Evolutionary conservation across 2,797 vertebrate genomes (phyloP).

Genomic region (Danio aesculapii): DNA sequence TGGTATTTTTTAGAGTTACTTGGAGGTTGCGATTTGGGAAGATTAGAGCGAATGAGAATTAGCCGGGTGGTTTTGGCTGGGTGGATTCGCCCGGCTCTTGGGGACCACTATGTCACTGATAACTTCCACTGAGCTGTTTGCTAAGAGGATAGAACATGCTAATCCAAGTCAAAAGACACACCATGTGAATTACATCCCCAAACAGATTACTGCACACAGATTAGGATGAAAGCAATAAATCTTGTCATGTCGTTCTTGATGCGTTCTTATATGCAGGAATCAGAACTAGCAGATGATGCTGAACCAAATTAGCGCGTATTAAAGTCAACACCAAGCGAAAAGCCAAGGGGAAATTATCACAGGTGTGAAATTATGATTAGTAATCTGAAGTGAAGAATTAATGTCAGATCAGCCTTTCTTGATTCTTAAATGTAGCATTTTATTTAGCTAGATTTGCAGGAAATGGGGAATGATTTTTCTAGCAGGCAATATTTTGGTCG

Average conservation of each 20-base stretch:
- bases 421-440: conserved; percentile 12
- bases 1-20: conserved; percentile 64
- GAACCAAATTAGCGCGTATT: conserved; percentile 7
- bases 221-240: conserved; percentile 73
- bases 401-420: not conserved
- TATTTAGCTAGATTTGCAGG: conserved; percentile 6
- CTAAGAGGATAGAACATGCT: conserved; percentile 84
- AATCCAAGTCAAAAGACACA: conserved; percentile 88
- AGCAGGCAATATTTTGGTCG: conserved; percentile 16
- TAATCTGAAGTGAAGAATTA: not conserved
- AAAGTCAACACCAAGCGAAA: conserved; percentile 8
- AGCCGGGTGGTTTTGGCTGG: conserved; percentile 67
- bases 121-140: conserved; percentile 76
- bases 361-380: conserved; percentile 26
- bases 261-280: conserved; percentile 59
- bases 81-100: conserved; percentile 69
- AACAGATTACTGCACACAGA: conserved; percentile 82
- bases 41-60: conserved; percentile 73
- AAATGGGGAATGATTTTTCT: not conserved
- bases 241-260: conserved; percentile 70
- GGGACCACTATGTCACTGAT: conserved; percentile 76
- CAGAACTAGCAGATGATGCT: conserved; percentile 40
- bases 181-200: conserved; percentile 88
- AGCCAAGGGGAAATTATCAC: not conserved
- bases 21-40: conserved; percentile 61